These are phyloP conservation scores for Siderastrea siderea DNA, from an alignment of 92 coral and sea anemone species.

Conservation along the genomic window DNA sequence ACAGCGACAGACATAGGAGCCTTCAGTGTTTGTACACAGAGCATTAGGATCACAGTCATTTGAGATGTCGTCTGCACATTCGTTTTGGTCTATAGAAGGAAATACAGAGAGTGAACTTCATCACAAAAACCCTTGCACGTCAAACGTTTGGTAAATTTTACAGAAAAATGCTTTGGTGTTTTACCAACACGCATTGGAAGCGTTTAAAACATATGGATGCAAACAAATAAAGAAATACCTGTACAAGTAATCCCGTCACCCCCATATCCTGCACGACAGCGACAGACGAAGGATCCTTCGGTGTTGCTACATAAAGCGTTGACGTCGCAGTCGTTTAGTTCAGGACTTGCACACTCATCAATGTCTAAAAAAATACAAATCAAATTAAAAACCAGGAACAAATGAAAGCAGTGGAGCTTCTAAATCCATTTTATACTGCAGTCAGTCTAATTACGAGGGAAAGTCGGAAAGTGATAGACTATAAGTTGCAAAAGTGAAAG, in stretches of 20 bases:
- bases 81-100: slow-evolving; percentile 38
- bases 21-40: slow-evolving; percentile 69
- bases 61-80: slow-evolving; percentile 35
- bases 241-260: slow-evolving; percentile 35
- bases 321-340: slow-evolving; percentile 20
- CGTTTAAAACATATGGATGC: too few species aligned
- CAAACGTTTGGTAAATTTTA: too few species aligned
- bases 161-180: too few species aligned
- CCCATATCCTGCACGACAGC: background rate
- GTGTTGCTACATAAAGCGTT: slow-evolving; percentile 25
- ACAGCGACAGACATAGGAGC: slow-evolving; percentile 41
- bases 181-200: too few species aligned
- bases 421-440: too few species aligned
- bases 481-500: too few species aligned
- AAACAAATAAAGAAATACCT: background rate
- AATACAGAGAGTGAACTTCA: too few species aligned
- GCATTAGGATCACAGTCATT: slow-evolving; percentile 77
- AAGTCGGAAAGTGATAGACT: too few species aligned
- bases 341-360: background rate
- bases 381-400: background rate
- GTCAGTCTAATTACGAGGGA: background rate
- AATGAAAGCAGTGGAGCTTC: background rate
- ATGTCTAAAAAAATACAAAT: background rate
- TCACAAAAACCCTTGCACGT: too few species aligned
- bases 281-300: slow-evolving; percentile 21